Evolutionary conservation across 2,888 invertebrate species (phyloP).

Genomic region (Drosophila formosana): DNA sequence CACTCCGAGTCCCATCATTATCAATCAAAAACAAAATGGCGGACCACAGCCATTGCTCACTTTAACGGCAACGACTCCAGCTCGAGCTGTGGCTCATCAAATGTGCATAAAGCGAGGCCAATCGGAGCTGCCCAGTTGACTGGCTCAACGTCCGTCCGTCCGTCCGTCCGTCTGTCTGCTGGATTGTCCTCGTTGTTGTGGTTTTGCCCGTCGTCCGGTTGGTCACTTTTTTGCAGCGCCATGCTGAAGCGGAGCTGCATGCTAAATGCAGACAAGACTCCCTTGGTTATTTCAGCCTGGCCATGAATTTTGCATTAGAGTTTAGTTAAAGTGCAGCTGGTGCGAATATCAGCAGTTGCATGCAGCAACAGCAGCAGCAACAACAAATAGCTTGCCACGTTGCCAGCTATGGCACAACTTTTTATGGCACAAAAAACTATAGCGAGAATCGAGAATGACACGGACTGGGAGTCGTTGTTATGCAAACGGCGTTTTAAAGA

Average conservation of each 20-base stretch:
- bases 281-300: constrained; percentile 56
- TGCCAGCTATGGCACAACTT: constrained; percentile 21
- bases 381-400: too few species aligned
- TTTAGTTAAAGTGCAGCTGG: constrained; percentile 81
- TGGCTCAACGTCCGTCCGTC: neutral
- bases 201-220: constrained; percentile 41
- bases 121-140: constrained; percentile 26
- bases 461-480: constrained; percentile 13
- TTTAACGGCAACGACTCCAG: constrained; percentile 28
- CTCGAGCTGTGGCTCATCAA: constrained; percentile 38
- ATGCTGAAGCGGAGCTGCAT: constrained; percentile 55
- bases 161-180: constrained; percentile 5
- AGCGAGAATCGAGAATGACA: constrained; percentile 8
- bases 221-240: constrained; percentile 51
- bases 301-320: constrained; percentile 79
- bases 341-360: constrained; percentile 47
- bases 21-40: constrained; percentile 72
- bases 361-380: neutral
- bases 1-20: constrained; percentile 51
- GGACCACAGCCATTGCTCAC: constrained; percentile 55
- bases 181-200: constrained; percentile 50
- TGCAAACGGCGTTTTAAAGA: constrained; percentile 42
- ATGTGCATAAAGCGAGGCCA: constrained; percentile 49
- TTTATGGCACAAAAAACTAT: constrained; percentile 25
- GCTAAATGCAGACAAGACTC: constrained; percentile 64